Base-by-base conservation (phyloP, 2,113 vertebrate genomes). In the Atrichornis clamosus region DNA sequence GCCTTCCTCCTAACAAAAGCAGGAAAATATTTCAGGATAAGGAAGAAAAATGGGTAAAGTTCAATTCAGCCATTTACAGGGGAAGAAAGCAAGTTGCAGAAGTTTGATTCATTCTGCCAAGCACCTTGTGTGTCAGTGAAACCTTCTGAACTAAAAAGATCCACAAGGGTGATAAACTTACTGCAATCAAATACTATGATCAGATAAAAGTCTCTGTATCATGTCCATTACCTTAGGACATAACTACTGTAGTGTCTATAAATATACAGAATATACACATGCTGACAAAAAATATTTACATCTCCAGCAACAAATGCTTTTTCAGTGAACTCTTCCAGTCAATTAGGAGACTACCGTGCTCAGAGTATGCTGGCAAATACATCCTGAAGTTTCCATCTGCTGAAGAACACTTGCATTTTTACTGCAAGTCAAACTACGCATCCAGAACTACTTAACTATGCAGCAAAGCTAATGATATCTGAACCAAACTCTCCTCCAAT, bases 401-500 rank as follows among this genome's bases (percentile, higher is more conserved):
- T 56, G 35, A 81, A 59, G 82, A 91, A 78, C 69, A 56, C 69
- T 85, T 47, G 20, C 47, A 28, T 59, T 62, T 90, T 58, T 52
- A 84, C 72, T 59, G 53, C 47, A 52, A 84, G 73, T 59, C 69
- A 42, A 74, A 42, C 83, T 55, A 52, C 20, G 4, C 63, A 49
- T 32, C 75, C 76, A 86, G 85, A 88, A 70, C 64, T 68, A 39
- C 37, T 92, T 59, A 84, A 74, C 81, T 32, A 21, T 44, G 89
- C 91, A 68, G 91, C 39, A 96, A 91, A 96, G 84, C 90, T 87
- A 89, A 94, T 44, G 82, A 77, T 87, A 92, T 69, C 55, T 4
- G 52, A 95, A 92, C 89, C 26, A 60, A 96, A 97, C 91, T 91
- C 88, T 42, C 63, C 91, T 82, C 75, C 89, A n/a, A 84, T 56